Base-by-base conservation (phyloP, 2,113 vertebrate species). In the Haemorhous mexicanus region DNA sequence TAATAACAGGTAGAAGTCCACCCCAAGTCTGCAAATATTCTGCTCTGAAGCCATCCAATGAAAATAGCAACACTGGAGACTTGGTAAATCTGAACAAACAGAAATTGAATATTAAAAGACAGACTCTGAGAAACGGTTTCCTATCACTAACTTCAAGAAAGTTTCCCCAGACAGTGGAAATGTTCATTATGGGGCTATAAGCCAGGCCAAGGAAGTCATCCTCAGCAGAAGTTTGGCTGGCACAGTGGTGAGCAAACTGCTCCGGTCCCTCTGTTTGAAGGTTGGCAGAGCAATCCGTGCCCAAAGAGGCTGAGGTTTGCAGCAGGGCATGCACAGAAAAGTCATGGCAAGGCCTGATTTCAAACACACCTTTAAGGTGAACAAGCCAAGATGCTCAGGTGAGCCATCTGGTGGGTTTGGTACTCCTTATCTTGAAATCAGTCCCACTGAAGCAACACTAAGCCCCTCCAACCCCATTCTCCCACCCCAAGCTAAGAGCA, bases 1-100 rank as follows among this genome's bases (percentile, higher is more conserved):
- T 98, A 97, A 99, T 99, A 94, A 98, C 97, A 74, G 98, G 99
- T 87, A 99, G 95, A 78, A 98, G 98, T 94, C 79, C 96, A 80
- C 97, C 83, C 97, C 99, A 99, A 41, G 98, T 98, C 87, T 98
- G 97, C 83, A 99, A 98, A 97, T 99, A 99, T 23, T 97, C 97
- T 12, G 99, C 98, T 96, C 99, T 98, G 98, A 99, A 99, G 73
- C 99, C 99, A 74, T 99, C 99, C 98, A 99, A 95, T 67, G 99
- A 99, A 97, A 99, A 98, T 17, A 99, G 97, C 87, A 99, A 98
- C 62, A 99, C 96, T 39, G 99, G 99, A 73, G 99, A 97, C 46
- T 37, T 98, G 93, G 98, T 98, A 97, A 99, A 99, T 70, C 99
- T 99, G 96, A 66, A 94, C 84, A 97, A 97, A 75, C 43, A 96